Evolutionary conservation across 1,140 invertebrate species (phyloP), one percentile per base, ranked within the genome.

Genomic region (Mesaphorura yosii): DNA sequence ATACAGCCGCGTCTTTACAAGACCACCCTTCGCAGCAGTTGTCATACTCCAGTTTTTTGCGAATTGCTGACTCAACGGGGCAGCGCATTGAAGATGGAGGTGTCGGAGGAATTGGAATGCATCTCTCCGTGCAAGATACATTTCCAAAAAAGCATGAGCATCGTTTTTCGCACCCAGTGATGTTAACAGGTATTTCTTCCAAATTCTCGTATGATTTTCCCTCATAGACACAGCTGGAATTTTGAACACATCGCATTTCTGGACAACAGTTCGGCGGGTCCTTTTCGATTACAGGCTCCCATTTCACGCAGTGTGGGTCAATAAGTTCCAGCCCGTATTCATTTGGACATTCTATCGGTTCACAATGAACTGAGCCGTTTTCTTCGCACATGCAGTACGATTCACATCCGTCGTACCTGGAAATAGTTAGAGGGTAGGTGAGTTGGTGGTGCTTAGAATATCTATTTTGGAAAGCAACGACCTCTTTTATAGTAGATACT

Each of bases 101-200:
- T 27, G 77, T 58, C 1, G 82, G 77, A 6, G 82, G 68, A 0
- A 91, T 75, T 0, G 81, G 79, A 2, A 81, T 77, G 72, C 89
- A 93, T 17, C 78, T 75, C 3, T 79, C 76, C 54, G 84, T 78
- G 64, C 89, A 93, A 41, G 86, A 83, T 4, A 92, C 74, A 57
- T 84, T 84, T 23, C 88, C 87, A 66, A 82, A 81, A 65, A 88
- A 83, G 64, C 88, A 92, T 67, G 79, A 86, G 68, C 88, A 93
- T 62, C 80, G 73, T 54, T 85, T 78, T 48, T 88, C 84, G 66
- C 88, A 93, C 42, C 86, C 85, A 44, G 77, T 78, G 19, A 83
- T 62, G 69, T 84, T 73, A 66, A 69, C 65, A 2, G 82, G 82
- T 28, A 85, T 78, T 47, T 78, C 76, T 29, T 78, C 75, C 74